Conservation (phyloP, 1,140 invertebrate genomes). For the Drosophila subpulchrella region DNA sequence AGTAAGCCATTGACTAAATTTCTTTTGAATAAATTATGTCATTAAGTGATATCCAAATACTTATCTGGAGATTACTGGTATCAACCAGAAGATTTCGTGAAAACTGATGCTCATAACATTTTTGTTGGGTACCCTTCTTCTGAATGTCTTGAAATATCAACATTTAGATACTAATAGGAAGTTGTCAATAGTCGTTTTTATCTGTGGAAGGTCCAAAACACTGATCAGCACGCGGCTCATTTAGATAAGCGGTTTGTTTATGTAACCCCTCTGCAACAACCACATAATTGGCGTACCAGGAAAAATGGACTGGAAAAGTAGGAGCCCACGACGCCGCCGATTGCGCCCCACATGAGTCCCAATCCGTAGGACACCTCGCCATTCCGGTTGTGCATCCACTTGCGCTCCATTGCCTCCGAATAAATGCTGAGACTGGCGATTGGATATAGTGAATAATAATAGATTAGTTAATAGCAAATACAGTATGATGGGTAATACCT, state of each 20-base stretch:
- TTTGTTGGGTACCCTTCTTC: neutral
- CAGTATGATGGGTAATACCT: neutral
- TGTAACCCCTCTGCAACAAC: constrained; percentile 32
- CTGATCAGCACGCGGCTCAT: constrained; percentile 16
- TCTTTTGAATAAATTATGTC: neutral
- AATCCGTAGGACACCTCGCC: constrained; percentile 89
- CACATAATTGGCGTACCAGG: constrained; percentile 52
- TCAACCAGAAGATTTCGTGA: neutral
- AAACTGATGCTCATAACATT: neutral
- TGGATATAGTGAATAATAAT: neutral
- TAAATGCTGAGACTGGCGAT: constrained; percentile 89
- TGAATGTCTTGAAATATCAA: neutral
- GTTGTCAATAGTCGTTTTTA: constrained; percentile 23
- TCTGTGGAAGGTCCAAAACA: constrained; percentile 23
- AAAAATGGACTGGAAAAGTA: constrained; percentile 81
- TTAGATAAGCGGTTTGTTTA: constrained; percentile 65
- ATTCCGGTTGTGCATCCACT: constrained; percentile 88
- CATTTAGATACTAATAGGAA: neutral
- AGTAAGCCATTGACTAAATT: no score
- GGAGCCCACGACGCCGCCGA: constrained; percentile 89
- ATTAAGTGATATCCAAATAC: neutral
- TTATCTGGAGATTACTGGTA: neutral
- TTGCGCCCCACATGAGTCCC: constrained; percentile 89
- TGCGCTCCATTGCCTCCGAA: constrained; percentile 89
- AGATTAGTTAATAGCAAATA: no score